A percentile compares a stretch with the other conserved stretches of the same genome.
Conservation (phyloP, 2,113 vertebrate species). For the Diphyllodes magnificus region DNA sequence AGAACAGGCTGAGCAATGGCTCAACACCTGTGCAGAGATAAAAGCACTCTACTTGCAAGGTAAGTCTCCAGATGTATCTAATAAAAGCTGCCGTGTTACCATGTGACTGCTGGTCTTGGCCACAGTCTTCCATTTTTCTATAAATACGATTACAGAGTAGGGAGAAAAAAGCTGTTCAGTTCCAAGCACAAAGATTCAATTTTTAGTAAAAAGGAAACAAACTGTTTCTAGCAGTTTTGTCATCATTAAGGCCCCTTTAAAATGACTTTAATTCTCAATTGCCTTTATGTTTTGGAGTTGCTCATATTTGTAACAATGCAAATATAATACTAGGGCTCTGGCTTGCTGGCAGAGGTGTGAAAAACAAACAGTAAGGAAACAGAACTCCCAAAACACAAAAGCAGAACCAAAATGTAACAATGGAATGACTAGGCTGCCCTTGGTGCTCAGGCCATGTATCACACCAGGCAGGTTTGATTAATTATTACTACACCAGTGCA, state of each 20-base stretch:
- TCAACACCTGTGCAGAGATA: neutral
- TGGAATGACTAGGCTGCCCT: neutral
- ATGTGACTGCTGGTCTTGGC: neutral
- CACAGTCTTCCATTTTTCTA: neutral
- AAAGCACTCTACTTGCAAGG: neutral
- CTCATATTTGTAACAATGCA: neutral
- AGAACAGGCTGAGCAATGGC: neutral
- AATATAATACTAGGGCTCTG: neutral
- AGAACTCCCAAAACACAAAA: neutral
- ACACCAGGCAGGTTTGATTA: neutral
- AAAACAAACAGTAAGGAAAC: neutral
- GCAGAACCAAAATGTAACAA: neutral
- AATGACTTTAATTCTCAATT: neutral
- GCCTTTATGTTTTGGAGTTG: neutral
- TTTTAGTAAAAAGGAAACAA: neutral
- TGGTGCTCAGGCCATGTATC: neutral
- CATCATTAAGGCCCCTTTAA: neutral
- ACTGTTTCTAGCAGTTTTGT: neutral
- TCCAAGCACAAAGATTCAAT: neutral
- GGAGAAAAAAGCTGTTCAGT: neutral
- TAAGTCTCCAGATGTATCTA: conserved; percentile 18
- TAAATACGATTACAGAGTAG: neutral
- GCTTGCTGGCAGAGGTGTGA: neutral
- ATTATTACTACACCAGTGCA: neutral
- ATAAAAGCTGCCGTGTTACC: neutral